A percentile compares a stretch with the other conserved stretches of the same genome.
phyloP scores from a whole-genome alignment of 2,797 vertebrate species.

The Neostethus bicornis region DNA sequence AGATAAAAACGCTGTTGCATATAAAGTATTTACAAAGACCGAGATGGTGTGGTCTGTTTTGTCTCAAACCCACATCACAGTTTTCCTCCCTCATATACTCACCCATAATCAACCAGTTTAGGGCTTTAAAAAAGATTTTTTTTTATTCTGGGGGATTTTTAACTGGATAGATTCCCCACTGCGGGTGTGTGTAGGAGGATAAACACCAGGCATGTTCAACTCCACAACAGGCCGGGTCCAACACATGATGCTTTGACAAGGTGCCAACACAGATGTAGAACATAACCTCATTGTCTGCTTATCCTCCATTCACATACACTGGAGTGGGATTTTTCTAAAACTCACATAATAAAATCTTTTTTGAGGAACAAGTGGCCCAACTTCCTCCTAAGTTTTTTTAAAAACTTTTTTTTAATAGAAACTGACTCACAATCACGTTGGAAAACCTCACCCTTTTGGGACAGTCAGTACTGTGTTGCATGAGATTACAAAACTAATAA shows the following conservation, averaged over 20 bases:
- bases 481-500: constrained; percentile 32
- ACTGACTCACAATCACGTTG: constrained; percentile 4
- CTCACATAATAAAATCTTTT: constrained; percentile 11
- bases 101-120: constrained; percentile 10
- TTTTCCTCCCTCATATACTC: constrained; percentile 1
- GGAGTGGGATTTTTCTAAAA: constrained; percentile 24
- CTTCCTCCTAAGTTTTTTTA: background rate
- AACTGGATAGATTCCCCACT: constrained; percentile 39
- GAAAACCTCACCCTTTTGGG: background rate
- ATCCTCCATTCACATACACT: constrained; percentile 3
- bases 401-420: too few relatives aligned
- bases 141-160: constrained; percentile 32
- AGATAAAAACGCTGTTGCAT: constrained; percentile 81
- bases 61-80: constrained; percentile 17
- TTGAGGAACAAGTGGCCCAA: background rate
- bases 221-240: constrained; percentile 41
- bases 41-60: constrained; percentile 58
- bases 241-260: constrained; percentile 47
- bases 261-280: constrained; percentile 57
- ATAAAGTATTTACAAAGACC: constrained; percentile 80
- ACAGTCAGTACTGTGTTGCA: background rate
- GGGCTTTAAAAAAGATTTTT: constrained; percentile 12
- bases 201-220: constrained; percentile 55
- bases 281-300: constrained; percentile 17
- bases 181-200: constrained; percentile 46